phyloP scores from a whole-genome alignment of 1,140 invertebrate species.

The Chrysomallon squamiferum region DNA sequence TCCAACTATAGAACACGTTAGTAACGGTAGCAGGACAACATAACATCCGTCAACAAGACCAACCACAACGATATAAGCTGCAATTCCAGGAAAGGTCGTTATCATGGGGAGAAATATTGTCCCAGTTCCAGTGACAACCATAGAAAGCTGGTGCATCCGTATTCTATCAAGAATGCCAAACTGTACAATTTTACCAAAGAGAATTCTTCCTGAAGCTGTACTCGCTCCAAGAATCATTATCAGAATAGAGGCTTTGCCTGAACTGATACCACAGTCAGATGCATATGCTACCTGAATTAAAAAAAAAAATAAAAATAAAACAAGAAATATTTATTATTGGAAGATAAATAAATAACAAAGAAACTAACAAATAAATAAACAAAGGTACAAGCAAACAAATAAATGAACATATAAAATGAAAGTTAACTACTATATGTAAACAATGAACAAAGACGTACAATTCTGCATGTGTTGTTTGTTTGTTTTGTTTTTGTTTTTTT shows the following conservation, averaged over 20 bases:
- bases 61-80: conserved; percentile 37
- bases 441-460: too few species aligned
- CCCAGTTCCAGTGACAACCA: conserved; percentile 41
- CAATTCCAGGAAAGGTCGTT: conserved; percentile 31
- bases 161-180: conserved; percentile 39
- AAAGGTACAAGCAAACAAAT: too few species aligned
- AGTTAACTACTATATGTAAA: too few species aligned
- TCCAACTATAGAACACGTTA: conserved; percentile 39
- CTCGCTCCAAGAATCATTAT: conserved; percentile 42
- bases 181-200: conserved; percentile 48
- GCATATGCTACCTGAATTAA: conserved; percentile 46
- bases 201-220: conserved; percentile 40
- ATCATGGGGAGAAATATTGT: conserved; percentile 45
- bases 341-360: too few species aligned
- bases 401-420: neutral
- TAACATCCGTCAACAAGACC: conserved; percentile 53
- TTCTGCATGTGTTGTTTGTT: too few species aligned
- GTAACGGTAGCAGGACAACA: conserved; percentile 44
- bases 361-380: too few species aligned
- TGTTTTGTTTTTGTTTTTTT: too few species aligned
- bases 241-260: conserved; percentile 37
- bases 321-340: too few species aligned
- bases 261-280: conserved; percentile 33
- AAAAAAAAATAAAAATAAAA: too few species aligned
- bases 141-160: conserved; percentile 51